Evolutionary conservation across 2,797 vertebrate species (phyloP), one percentile per base, ranked within the genome.

Genomic region (Pangasius krempfi): DNA sequence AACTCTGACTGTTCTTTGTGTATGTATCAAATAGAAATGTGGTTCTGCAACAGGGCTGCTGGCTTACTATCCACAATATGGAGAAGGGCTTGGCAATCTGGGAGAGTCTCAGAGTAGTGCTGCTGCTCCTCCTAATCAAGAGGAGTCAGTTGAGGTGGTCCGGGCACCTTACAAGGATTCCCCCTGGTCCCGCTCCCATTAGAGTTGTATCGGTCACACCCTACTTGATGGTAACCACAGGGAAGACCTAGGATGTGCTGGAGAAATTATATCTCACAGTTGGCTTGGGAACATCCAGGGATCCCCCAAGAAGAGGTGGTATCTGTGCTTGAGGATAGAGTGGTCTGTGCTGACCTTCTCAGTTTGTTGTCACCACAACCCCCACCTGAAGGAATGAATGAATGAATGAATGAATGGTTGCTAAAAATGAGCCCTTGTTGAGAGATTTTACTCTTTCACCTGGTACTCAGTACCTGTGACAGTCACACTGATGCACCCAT

Each of bases 21-120:
- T 84, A 52, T 68, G 40, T 18, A 50, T 84, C 27, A 84, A 84
- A 33, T 30, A 84, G 44, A 50, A 50, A 84, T 50, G 44, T 84
- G 82, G 82, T 84, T 6, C 54, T 60, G 40, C 54, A 16, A 33
- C 14, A 66, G 18, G 27, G 6, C 20, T 84, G 60, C 25, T 66
- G 60, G 66, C 30, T 85, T 72, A 70, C 7, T 68, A 10, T 81
- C n/a, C 33, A 60, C 14, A 5, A 56, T 40, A 82, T 6, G 56
- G 25, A 37, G n/a, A 50, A 10, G 14, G 2, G 18, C 47, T 52
- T 52, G n/a, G 47, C n/a, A 52, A 84, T 33, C 82, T 68, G 64
- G 2, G 20, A 52, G 13, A 40, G n/a, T 50, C 44, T 22, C 5
- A 0, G 44, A 50, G 44, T 14, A 54, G n/a, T 13, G n/a, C 82